Evolutionary conservation across 2,888 invertebrate genomes (phyloP).

Genomic region (Meganola albula): DNA sequence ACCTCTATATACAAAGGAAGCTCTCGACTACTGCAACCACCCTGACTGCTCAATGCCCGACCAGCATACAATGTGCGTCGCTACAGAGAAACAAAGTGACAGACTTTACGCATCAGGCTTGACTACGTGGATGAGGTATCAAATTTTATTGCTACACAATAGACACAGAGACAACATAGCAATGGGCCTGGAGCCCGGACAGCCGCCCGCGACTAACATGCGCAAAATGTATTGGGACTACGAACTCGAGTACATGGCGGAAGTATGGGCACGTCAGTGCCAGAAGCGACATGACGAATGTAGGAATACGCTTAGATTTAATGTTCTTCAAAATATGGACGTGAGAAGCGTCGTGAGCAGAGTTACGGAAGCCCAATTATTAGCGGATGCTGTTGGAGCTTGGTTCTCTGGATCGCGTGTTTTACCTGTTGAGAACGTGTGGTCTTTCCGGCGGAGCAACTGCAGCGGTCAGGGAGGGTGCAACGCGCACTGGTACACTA

Average conservation of each 20-base stretch:
- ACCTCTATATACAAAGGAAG: conserved; percentile 10
- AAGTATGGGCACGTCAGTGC: conserved; percentile 70
- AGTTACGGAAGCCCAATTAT: conserved; percentile 62
- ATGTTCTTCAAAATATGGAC: conserved; percentile 68
- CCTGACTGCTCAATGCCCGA: conserved; percentile 64
- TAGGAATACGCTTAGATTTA: conserved; percentile 62
- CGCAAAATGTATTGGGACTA: conserved; percentile 73
- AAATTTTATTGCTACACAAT: conserved; percentile 62
- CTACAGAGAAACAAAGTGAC: conserved; percentile 50
- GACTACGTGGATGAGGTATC: conserved; percentile 69
- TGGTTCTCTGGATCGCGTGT: conserved; percentile 68
- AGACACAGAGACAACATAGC: conserved; percentile 68
- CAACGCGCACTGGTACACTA: conserved; percentile 64
- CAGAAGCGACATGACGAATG: conserved; percentile 72
- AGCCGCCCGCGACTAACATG: conserved; percentile 71
- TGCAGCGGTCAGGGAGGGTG: conserved; percentile 65
- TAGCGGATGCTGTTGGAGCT: conserved; percentile 64
- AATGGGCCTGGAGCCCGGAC: conserved; percentile 64
- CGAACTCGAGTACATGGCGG: conserved; percentile 66
- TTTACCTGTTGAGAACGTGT: conserved; percentile 52
- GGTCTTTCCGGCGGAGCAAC: conserved; percentile 56
- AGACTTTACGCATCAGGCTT: conserved; percentile 63
- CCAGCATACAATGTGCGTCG: conserved; percentile 63
- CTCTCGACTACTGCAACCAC: conserved; percentile 50
- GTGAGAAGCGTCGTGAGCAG: conserved; percentile 56